Base-by-base conservation (phyloP, 2,888 invertebrate genomes). In the Eupithecia tripunctaria region DNA sequence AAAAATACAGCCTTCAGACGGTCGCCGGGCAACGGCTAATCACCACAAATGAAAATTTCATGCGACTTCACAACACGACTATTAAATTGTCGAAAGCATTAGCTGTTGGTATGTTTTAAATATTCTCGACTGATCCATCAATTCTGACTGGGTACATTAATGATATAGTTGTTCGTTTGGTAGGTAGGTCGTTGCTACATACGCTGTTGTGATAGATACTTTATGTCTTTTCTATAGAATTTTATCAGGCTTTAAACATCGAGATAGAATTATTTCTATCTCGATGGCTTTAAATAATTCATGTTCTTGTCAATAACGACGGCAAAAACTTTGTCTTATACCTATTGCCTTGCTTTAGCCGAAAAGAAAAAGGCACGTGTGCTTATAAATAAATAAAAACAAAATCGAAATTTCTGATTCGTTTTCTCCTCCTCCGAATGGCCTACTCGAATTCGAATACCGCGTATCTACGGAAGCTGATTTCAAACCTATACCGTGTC, bases 31-130 rank as follows among this genome's bases (percentile, higher is more conserved):
- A 91, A 94, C 93, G 85, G 79, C 84, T 91, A 88, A 92, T 90
- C 89, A 93, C 85, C 90, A 94, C 94, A 94, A 93, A 93, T 89
- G 84, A 91, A 91, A 89, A 68, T 88, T 91, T 88, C 86, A 92
- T 88, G 86, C 85, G 86, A 82, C 81, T 80, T 85, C 84, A 83
- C 72, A 80, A 73, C 70, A 71, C 71, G 67, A 67, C 78, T 75
- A 80, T 80, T 80, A 82, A 81, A 68, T 73, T 73, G 75, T 71
- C 66, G 38, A 71, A 76, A 69, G 59, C 69, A 74, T 73, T 70
- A 43, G 74, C 51, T 66, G 68, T 64, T 21, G 36, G 64, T 60
- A 71, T 68, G 66, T 63, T 67, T 73, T 67, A 68, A 64, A 68
- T n/a, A 64, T 51, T 70, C 67, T n/a, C 14, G 21, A n/a, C 25